Conservation (phyloP, 2,797 vertebrate species). For the Chelon auratus region DNA sequence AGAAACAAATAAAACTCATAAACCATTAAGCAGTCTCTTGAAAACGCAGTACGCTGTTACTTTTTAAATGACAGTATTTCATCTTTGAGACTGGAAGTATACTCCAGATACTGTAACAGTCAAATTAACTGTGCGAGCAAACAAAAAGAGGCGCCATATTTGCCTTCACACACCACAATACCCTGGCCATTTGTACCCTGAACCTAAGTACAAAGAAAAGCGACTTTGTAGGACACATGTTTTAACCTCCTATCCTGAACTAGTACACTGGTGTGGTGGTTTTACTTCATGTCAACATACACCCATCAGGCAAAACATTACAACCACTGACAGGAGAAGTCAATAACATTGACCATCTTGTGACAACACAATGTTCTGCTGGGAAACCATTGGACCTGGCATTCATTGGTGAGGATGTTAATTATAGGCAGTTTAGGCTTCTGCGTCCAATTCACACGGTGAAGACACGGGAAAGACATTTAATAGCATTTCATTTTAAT, state of each 20-base stretch:
- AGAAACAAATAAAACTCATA: constrained; percentile 46
- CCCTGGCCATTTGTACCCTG: neutral
- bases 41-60: constrained; percentile 25
- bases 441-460: too few relatives aligned
- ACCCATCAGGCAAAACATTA: neutral
- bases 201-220: neutral
- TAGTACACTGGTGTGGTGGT: too few relatives aligned
- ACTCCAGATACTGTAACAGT: constrained; percentile 11
- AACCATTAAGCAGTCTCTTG: constrained; percentile 42
- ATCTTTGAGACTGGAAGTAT: neutral
- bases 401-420: too few relatives aligned
- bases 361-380: neutral
- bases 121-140: neutral
- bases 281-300: too few relatives aligned
- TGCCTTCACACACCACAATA: neutral
- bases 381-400: neutral
- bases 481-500: too few relatives aligned
- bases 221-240: too few relatives aligned
- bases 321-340: neutral
- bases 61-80: constrained; percentile 27
- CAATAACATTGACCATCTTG: neutral
- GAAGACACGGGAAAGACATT: too few relatives aligned
- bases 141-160: constrained; percentile 6
- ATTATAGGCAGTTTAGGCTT: too few relatives aligned
- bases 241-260: too few relatives aligned